A percentile compares a stretch with the other conserved stretches of the same genome.
phyloP scores from a whole-genome alignment of 2,888 invertebrate species.

The Eupithecia subfuscata region DNA sequence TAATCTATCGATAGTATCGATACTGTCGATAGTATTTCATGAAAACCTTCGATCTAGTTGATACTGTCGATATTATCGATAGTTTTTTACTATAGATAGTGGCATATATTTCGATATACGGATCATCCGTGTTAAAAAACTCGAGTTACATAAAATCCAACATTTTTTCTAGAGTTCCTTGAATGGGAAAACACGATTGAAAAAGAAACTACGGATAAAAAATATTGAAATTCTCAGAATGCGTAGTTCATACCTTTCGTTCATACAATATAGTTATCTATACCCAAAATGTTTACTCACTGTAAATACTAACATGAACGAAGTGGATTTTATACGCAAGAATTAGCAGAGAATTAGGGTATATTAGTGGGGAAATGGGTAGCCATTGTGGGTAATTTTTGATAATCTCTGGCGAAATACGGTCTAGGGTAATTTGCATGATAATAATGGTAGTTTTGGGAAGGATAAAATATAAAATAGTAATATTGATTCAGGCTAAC shows the following conservation, averaged over 20 bases:
- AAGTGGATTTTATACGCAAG: slow-evolving; percentile 22
- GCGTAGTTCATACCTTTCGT: neutral
- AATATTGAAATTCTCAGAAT: too few relatives aligned
- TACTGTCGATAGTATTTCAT: too few relatives aligned
- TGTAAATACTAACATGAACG: neutral
- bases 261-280: neutral
- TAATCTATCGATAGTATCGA: too few relatives aligned
- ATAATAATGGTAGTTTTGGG: neutral
- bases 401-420: neutral
- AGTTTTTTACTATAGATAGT: too few relatives aligned
- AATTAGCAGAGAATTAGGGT: slow-evolving; percentile 19
- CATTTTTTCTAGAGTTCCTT: too few relatives aligned
- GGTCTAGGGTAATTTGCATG: neutral
- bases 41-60: too few relatives aligned
- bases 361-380: slow-evolving; percentile 15
- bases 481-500: neutral
- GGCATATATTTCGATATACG: too few relatives aligned
- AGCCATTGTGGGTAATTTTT: slow-evolving; percentile 17
- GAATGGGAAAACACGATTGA: too few relatives aligned
- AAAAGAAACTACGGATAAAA: too few relatives aligned
- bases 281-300: neutral
- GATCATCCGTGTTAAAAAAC: too few relatives aligned
- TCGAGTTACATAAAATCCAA: too few relatives aligned
- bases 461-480: neutral
- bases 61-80: too few relatives aligned